Evolutionary conservation across 2,888 invertebrate genomes (phyloP).

Genomic region (Bugula neritina): DNA sequence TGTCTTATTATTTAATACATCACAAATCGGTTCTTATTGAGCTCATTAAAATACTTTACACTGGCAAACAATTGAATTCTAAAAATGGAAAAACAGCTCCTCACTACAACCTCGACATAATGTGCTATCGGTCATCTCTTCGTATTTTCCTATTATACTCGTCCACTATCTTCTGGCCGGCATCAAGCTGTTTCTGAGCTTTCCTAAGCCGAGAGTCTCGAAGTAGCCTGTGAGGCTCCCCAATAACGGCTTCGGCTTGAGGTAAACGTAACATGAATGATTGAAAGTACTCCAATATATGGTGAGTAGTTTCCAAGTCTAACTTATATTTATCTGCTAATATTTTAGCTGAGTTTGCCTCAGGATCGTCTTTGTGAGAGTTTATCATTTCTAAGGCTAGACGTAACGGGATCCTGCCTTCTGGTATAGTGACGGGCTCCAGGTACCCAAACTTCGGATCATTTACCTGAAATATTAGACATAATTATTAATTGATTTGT

Average conservation of each 20-base stretch:
- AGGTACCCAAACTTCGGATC: conserved; percentile 4
- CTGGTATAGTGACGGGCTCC: conserved; percentile 11
- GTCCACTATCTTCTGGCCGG: conserved; percentile 1
- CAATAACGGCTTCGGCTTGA: not conserved
- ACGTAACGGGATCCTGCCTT: not conserved
- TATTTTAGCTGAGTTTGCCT: not conserved
- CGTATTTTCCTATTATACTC: conserved; percentile 15
- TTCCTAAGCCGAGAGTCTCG: not conserved
- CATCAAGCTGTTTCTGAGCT: conserved; percentile 11
- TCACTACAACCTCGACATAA: no score
- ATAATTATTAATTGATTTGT: no score
- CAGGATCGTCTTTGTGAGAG: not conserved
- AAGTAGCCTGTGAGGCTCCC: not conserved
- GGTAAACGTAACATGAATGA: not conserved
- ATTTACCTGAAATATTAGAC: conserved; percentile 23
- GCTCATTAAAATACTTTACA: no score
- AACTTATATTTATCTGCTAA: conserved; percentile 1
- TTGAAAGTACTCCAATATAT: conserved; percentile 20
- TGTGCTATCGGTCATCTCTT: no score
- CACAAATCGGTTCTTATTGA: no score
- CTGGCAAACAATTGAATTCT: no score
- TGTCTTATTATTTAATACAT: no score
- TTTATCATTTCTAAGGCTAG: conserved; percentile 10
- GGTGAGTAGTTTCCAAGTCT: not conserved
- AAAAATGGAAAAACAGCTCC: no score